Evolutionary conservation across 2,113 vertebrate genomes (phyloP).

Genomic region (Hippocampus barbouri): DNA sequence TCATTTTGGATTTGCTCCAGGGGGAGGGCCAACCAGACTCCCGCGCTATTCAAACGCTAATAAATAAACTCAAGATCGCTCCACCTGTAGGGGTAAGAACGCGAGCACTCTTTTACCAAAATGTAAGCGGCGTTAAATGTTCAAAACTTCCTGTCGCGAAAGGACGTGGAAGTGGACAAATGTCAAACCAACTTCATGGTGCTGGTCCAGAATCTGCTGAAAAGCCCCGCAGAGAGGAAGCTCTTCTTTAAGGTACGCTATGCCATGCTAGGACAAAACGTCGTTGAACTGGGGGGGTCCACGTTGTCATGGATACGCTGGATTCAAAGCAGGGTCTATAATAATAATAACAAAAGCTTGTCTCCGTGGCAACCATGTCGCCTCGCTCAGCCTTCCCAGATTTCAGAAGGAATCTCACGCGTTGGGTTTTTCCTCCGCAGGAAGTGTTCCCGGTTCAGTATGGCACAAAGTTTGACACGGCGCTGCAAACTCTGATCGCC

Average conservation of each 20-base stretch:
- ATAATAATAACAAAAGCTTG: neutral
- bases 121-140: neutral
- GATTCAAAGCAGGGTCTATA: neutral
- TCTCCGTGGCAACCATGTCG: neutral
- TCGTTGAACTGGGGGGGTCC: neutral
- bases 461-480: conserved; percentile 64
- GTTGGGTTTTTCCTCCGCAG: conserved; percentile 22
- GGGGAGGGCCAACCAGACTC: conserved; percentile 48
- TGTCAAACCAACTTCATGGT: conserved; percentile 69
- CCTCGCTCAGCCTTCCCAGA: neutral
- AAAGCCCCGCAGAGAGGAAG: conserved; percentile 52
- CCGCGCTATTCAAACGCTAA: conserved; percentile 51
- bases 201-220: conserved; percentile 64
- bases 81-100: conserved; percentile 38
- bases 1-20: conserved; percentile 65
- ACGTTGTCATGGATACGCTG: neutral
- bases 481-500: conserved; percentile 59
- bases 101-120: no score
- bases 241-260: conserved; percentile 59
- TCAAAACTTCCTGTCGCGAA: conserved; percentile 33
- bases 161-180: conserved; percentile 62
- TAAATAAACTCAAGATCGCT: conserved; percentile 60
- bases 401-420: neutral
- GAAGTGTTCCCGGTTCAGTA: conserved; percentile 67
- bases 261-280: neutral